Base-by-base conservation (phyloP, 2,113 vertebrate species). In the Scopus umbretta region DNA sequence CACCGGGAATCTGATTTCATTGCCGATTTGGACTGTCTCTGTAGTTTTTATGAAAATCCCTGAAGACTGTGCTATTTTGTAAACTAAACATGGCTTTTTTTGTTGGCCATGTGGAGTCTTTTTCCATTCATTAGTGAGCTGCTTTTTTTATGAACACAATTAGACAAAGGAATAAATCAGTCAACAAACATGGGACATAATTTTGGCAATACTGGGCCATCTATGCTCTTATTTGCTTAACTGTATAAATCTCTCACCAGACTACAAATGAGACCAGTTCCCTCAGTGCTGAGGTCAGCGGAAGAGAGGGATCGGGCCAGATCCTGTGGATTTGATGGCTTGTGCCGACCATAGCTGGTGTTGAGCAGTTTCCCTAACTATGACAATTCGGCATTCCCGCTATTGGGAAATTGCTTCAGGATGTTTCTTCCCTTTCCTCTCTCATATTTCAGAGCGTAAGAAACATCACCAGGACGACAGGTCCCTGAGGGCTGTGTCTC, bases 161-260 rank as follows among this genome's bases (percentile, higher is more conserved):
- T 96, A 97, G 84, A 97, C 87, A 97, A 96, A 91, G 56, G 84
- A 93, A 97, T 96, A 97, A 97, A 97, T 97, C 96, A 95, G 94
- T 96, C 94, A 95, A 80, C 89, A 91, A 95, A 91, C 50, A 70
- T 40, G 62, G 79, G 85, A 95, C 79, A 42, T 94, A 95, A 80
- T 88, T 97, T 94, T 97, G 89, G 91, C 85, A 91, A 76, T 93
- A 91, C 27, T 4, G 7, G 26, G 18, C 91, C 0, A 6, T 82
- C 68, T 87, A 74, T 61, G 73, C 52, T 86, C 38, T 85, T 91
- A 87, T 76, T 95, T 95, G 78, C 81, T 96, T 82, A 74, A 85
- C 80, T 72, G 26, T 66, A 63, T 95, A 94, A 96, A 96, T 96
- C 96, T 97, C 92, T 94, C 95, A 92, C 38, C 96, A 91, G 71